Evolutionary conservation across 2,113 vertebrate species (phyloP).

Genomic region (Bubo scandiacus): DNA sequence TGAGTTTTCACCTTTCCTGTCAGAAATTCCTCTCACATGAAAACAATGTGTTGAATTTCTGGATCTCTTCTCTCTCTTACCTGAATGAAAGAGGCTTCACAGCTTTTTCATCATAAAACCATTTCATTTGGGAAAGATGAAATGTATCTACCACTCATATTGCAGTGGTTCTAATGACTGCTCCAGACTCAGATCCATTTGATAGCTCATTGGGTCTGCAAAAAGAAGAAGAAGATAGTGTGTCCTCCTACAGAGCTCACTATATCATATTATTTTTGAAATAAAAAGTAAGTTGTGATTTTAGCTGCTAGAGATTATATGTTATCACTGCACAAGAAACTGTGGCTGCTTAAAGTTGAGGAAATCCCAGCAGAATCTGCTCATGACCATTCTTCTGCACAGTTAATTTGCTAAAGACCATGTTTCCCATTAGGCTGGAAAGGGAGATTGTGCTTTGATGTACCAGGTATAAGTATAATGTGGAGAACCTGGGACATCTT

Average conservation of each 20-base stretch:
- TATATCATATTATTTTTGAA: background rate
- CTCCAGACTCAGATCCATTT: background rate
- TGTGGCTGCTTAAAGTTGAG: background rate
- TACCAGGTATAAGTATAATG: background rate
- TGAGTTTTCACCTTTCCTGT: slow-evolving; percentile 48
- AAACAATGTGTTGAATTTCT: slow-evolving; percentile 2
- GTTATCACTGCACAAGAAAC: background rate
- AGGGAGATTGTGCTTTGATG: background rate
- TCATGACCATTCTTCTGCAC: background rate
- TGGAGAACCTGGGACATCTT: background rate
- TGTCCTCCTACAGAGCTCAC: background rate
- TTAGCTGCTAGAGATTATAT: background rate
- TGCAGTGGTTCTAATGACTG: background rate
- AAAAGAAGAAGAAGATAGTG: background rate
- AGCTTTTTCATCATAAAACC: background rate
- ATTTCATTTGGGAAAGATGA: background rate
- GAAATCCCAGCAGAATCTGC: background rate
- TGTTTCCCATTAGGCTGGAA: background rate
- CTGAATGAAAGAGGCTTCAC: background rate
- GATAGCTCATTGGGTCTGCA: background rate
- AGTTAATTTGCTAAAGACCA: background rate
- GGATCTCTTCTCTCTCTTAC: background rate
- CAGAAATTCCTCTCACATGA: background rate
- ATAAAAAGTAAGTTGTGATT: background rate
- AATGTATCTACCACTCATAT: background rate